These are phyloP conservation scores for Lamellibrachia satsuma DNA, from an alignment of 2,888 invertebrate genomes.

Conservation along the genomic window DNA sequence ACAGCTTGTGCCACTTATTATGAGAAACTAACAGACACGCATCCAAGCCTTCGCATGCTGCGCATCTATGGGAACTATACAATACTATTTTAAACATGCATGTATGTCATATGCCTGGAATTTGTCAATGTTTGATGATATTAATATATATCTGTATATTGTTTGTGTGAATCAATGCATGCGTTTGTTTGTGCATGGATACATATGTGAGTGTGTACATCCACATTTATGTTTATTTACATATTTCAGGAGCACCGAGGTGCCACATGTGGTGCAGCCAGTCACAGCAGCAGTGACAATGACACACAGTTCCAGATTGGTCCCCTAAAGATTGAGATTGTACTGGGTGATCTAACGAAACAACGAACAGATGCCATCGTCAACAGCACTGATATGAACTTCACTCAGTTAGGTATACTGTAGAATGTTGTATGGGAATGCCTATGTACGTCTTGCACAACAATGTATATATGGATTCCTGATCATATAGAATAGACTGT, in stretches of 20 bases:
- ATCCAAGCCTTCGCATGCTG: too few relatives aligned
- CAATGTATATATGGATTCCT: too few relatives aligned
- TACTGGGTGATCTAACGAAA: constrained; percentile 24
- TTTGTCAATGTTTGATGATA: too few relatives aligned
- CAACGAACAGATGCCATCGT: constrained; percentile 30
- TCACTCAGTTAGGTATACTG: neutral
- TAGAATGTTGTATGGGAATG: too few relatives aligned
- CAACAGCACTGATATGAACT: constrained; percentile 21
- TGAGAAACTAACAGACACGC: too few relatives aligned
- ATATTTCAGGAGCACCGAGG: neutral
- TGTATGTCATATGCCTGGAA: too few relatives aligned
- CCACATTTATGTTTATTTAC: neutral
- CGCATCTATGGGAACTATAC: too few relatives aligned
- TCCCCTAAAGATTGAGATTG: constrained; percentile 7
- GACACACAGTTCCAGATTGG: neutral
- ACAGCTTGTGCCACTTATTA: too few relatives aligned
- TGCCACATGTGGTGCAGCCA: neutral
- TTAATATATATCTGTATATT: too few relatives aligned
- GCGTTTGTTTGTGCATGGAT: neutral
- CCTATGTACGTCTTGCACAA: too few relatives aligned
- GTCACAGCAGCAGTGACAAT: neutral
- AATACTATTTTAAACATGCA: too few relatives aligned
- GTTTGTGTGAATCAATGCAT: neutral
- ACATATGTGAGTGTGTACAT: neutral
- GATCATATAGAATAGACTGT: too few relatives aligned